phyloP scores from a whole-genome alignment of 2,113 vertebrate genomes.

The Alligator sinensis region DNA sequence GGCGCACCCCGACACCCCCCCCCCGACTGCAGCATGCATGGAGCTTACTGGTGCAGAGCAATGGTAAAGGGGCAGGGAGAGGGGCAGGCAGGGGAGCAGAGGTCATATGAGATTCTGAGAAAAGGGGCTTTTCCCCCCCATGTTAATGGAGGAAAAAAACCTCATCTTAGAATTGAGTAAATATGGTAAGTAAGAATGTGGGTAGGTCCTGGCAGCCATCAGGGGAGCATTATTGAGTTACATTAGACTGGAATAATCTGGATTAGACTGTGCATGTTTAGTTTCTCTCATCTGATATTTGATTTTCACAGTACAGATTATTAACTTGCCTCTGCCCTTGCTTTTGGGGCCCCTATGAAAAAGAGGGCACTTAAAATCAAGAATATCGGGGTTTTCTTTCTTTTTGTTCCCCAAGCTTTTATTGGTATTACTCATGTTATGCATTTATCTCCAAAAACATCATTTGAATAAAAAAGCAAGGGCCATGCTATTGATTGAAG shows the following conservation, averaged over 20 bases:
- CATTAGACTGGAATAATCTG: neutral
- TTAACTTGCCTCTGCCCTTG: neutral
- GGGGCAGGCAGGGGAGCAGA: too few relatives aligned
- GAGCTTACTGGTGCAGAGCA: too few relatives aligned
- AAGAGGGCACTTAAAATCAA: neutral
- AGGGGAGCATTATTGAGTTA: neutral
- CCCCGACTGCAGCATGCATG: too few relatives aligned
- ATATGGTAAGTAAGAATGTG: neutral
- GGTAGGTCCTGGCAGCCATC: neutral
- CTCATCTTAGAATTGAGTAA: too few relatives aligned
- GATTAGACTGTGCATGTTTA: neutral
- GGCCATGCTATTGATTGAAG: neutral
- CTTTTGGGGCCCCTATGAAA: neutral
- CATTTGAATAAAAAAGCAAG: neutral
- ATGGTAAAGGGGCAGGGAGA: too few relatives aligned
- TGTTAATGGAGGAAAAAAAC: too few relatives aligned
- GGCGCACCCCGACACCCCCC: too few relatives aligned
- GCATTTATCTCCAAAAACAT: neutral
- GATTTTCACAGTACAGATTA: neutral
- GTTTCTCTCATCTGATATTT: neutral
- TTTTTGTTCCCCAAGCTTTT: neutral
- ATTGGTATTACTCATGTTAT: neutral
- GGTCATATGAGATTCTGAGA: too few relatives aligned
- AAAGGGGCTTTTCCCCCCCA: too few relatives aligned
- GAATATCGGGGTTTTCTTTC: neutral